A percentile compares a stretch with the other conserved stretches of the same genome.
Conservation (phyloP, 2,113 vertebrate genomes). For the Bufo bufo region DNA sequence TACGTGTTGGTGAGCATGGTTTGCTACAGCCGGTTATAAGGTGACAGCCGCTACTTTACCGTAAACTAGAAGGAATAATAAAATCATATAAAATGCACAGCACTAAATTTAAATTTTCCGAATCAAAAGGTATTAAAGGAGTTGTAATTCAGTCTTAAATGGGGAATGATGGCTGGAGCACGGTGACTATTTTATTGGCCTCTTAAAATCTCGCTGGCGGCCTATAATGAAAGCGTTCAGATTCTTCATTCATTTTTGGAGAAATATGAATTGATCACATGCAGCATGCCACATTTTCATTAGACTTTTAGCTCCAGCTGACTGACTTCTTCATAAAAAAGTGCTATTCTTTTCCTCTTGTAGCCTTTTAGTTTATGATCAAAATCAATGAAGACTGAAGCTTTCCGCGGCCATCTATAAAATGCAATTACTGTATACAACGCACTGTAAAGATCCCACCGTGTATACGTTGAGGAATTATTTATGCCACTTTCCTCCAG, state of each 20-base stretch:
- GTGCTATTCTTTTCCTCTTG: constrained; percentile 74
- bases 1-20: constrained; percentile 54
- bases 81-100: constrained; percentile 13
- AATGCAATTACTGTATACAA: constrained; percentile 85
- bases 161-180: constrained; percentile 60
- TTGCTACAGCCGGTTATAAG: background rate
- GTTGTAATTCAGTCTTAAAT: constrained; percentile 65
- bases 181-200: constrained; percentile 59
- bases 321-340: constrained; percentile 72
- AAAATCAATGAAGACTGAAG: constrained; percentile 87
- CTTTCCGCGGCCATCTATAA: constrained; percentile 81
- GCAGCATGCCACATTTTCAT: constrained; percentile 67
- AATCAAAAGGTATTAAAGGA: constrained; percentile 60
- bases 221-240: constrained; percentile 65
- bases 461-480: constrained; percentile 79
- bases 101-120: constrained; percentile 52
- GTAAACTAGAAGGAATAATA: constrained; percentile 42
- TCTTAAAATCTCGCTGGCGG: constrained; percentile 62
- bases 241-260: constrained; percentile 69
- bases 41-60: background rate
- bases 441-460: constrained; percentile 76
- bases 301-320: constrained; percentile 75
- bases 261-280: constrained; percentile 70
- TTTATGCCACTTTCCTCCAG: constrained; percentile 83
- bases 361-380: constrained; percentile 78